Evolutionary conservation across 2,888 invertebrate species (phyloP).

Genomic region (Caenorhabditis sinica): DNA sequence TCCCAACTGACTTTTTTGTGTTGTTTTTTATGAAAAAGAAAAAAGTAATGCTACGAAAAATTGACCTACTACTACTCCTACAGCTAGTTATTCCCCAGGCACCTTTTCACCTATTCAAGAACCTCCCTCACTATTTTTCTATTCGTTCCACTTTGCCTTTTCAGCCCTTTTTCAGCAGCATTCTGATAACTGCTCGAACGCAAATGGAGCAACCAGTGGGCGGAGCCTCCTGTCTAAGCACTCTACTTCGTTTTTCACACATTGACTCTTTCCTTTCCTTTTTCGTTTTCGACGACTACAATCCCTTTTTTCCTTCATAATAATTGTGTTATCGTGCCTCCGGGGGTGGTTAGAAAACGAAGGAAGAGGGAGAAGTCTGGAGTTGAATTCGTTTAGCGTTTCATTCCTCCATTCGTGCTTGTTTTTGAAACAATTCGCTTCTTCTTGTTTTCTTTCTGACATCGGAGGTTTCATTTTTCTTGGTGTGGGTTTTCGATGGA

Average conservation of each 20-base stretch:
- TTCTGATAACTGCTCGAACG: conserved; percentile 32
- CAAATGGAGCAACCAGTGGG: conserved; percentile 23
- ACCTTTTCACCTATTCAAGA: conserved; percentile 2
- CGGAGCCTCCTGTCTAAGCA: conserved; percentile 27
- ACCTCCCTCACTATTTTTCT: background rate
- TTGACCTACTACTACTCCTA: background rate
- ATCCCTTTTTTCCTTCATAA: conserved; percentile 29
- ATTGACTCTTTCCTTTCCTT: background rate
- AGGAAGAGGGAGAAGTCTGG: conserved; percentile 17
- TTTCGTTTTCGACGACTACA: conserved; percentile 5
- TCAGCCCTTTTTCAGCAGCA: background rate
- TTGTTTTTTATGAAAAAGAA: background rate
- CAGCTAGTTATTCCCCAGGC: background rate
- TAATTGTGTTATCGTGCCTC: conserved; percentile 44
- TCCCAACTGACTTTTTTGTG: background rate
- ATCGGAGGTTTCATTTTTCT: background rate
- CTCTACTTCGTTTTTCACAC: conserved; percentile 15
- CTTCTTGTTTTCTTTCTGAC: conserved; percentile 6
- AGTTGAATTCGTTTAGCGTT: conserved; percentile 44
- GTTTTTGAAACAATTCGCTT: conserved; percentile 17
- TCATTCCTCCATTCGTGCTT: background rate
- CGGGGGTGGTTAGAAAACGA: background rate
- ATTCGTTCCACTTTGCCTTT: background rate
- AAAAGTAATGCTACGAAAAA: too few relatives aligned
- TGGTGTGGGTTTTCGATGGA: background rate